Evolutionary conservation across 2,888 invertebrate genomes (phyloP), one percentile per base, ranked within the genome.

Genomic region (Polyommatus icarus): DNA sequence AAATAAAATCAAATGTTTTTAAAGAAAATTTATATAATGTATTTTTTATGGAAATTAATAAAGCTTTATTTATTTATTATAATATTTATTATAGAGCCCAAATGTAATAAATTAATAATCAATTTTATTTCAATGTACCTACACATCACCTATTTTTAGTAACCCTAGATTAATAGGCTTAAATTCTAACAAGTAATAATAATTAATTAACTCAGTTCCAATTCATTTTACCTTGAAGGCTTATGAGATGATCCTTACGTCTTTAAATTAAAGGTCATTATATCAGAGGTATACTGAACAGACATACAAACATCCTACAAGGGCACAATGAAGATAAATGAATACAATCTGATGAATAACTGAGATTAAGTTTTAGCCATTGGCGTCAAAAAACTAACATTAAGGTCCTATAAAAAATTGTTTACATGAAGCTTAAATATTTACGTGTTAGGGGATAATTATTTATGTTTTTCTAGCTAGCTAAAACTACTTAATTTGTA

Each of bases 281-380:
- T 54, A 54, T 54, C 54, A 54, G 54, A 18, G 54, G 5, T 54
- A 54, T 18, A 54, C 50, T 50, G 15, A 50, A 50, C 54, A 54
- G 54, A 4, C 54, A 54, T 54, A 54, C 61, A 61, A 61, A 24
- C 61, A 10, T 61, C 12, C 8, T 3, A 24, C 61, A 61, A 61
- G 61, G 61, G 24, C 61, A 61, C 10, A 3, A 0, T 1, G 8
- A 61, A 61, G 61, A 61, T 61, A 24, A 59, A 59, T 59, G 20
- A 61, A 61, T 61, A 61, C 61, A 61, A 24, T 24, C 12, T 61
- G 61, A 61, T 61, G 24, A 24, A 61, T 61, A 61, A 61, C 61
- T 61, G 24, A 61, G 24, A 61, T 61, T 24, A 24, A 10, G 61
- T 61, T 61, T 61, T 61, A 24, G 24, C 61, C 10, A 61, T 61